Evolutionary conservation across 2,113 vertebrate species (phyloP).

Genomic region (Numenius arquata): DNA sequence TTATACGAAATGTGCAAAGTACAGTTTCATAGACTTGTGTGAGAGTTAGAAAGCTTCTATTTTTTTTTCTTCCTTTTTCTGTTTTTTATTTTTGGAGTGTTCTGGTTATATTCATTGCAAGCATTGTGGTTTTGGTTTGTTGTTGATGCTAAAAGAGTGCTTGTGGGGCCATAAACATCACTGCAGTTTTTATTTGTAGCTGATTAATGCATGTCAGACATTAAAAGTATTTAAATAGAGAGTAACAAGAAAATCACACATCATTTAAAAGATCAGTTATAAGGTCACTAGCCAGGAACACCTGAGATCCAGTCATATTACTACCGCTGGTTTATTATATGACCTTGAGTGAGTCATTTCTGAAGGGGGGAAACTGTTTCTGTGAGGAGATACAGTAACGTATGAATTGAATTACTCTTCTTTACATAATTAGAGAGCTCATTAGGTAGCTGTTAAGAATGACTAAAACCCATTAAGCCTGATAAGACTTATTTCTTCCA

Average conservation of each 20-base stretch:
- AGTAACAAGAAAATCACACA: neutral
- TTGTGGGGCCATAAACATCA: neutral
- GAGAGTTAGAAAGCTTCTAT: neutral
- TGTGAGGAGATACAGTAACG: neutral
- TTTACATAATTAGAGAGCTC: constrained; percentile 5
- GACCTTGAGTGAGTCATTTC: neutral
- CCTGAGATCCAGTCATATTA: neutral
- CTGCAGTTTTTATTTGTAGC: neutral
- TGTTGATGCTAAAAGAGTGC: neutral
- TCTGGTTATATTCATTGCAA: neutral
- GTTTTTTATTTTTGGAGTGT: neutral
- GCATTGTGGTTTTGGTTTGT: neutral
- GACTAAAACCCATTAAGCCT: neutral
- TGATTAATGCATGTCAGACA: neutral
- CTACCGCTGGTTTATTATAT: neutral
- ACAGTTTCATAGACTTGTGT: neutral
- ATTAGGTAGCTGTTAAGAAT: constrained; percentile 13
- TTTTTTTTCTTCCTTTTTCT: neutral
- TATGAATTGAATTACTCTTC: neutral
- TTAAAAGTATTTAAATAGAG: neutral
- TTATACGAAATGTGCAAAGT: neutral
- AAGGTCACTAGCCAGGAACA: neutral
- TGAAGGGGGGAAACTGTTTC: neutral
- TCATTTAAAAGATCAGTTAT: neutral
- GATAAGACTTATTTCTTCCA: neutral